A percentile compares a stretch with the other conserved stretches of the same genome.
Evolutionary conservation across 2,797 vertebrate genomes (phyloP).

Genomic region (Brachyrhaphis roseni): DNA sequence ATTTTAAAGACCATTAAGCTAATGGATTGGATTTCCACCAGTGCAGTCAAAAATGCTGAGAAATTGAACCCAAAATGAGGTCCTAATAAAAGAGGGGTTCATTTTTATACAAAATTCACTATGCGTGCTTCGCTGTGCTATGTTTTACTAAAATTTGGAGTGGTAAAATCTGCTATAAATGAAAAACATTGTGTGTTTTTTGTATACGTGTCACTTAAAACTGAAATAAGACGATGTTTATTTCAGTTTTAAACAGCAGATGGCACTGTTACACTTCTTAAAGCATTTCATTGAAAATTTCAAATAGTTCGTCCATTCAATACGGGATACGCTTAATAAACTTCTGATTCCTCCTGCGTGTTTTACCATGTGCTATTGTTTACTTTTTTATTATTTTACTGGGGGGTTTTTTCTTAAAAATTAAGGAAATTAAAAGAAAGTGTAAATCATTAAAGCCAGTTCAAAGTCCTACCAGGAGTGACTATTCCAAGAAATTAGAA

Average conservation of each 20-base stretch:
- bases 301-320: not conserved
- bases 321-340: not conserved
- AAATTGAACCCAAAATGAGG: not conserved
- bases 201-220: not conserved
- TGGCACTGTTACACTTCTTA: slow-evolving; percentile 14
- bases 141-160: not conserved
- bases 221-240: too few species aligned
- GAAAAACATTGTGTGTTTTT: not conserved
- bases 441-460: not conserved
- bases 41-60: not conserved
- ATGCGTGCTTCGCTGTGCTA: not conserved
- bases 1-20: not conserved
- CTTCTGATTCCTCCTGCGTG: not conserved
- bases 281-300: not conserved
- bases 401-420: not conserved
- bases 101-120: not conserved
- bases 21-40: not conserved
- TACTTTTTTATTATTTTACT: not conserved
- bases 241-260: slow-evolving; percentile 36
- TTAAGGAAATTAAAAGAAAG: not conserved
- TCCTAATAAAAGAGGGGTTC: not conserved
- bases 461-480: not conserved
- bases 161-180: not conserved
- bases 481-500: not conserved
- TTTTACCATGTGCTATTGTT: not conserved